Evolutionary conservation across 30 jellyfish, hydroid and myxozoan species (phyloP).

Genomic region (Sanderia malayensis): DNA sequence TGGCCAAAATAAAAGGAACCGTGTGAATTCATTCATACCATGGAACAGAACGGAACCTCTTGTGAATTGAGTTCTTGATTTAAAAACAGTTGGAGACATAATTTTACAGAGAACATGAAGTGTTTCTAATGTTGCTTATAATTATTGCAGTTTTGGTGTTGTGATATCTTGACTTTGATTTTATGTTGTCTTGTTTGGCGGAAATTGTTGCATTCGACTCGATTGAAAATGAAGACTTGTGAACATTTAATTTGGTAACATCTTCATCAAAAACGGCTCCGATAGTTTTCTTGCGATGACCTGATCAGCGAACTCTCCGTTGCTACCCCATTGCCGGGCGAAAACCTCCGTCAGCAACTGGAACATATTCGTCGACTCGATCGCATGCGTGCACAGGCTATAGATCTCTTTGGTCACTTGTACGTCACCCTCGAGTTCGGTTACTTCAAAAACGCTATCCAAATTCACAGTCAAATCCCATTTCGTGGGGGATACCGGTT

Average conservation of each 20-base stretch:
- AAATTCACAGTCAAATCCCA: conserved; percentile 35
- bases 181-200: too few species aligned
- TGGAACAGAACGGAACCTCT: too few species aligned
- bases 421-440: conserved; percentile 30
- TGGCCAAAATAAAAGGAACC: background rate
- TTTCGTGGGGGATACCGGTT: background rate
- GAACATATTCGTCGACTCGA: conserved; percentile 41
- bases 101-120: too few species aligned
- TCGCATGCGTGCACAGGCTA: conserved; percentile 35
- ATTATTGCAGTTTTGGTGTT: too few species aligned
- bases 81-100: too few species aligned
- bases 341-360: conserved; percentile 44
- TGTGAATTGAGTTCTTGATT: too few species aligned
- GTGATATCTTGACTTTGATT: too few species aligned
- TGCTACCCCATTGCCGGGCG: background rate
- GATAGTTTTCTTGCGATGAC: conserved; percentile 36
- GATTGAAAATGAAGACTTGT: background rate
- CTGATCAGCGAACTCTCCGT: conserved; percentile 12
- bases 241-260: background rate
- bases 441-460: conserved; percentile 24
- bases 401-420: conserved; percentile 37
- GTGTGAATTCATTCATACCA: too few species aligned
- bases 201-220: too few species aligned
- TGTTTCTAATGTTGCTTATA: too few species aligned
- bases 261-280: conserved; percentile 40